phyloP scores from a whole-genome alignment of 2,888 invertebrate genomes.

The Amphipoea oculea region DNA sequence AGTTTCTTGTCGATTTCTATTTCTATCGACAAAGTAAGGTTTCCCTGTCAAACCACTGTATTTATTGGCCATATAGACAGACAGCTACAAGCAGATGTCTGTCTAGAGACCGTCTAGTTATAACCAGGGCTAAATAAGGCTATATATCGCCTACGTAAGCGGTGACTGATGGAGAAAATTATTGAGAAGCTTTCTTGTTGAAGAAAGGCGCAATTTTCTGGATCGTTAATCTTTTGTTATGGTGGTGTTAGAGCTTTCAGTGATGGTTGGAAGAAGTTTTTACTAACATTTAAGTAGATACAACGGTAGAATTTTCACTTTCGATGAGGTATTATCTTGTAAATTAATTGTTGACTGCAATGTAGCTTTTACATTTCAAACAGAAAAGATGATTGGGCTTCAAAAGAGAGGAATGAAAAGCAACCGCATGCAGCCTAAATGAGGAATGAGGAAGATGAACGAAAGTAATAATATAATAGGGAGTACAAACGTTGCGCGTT shows the following conservation, averaged over 20 bases:
- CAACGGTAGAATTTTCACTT: neutral
- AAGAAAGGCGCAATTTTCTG: conserved; percentile 32
- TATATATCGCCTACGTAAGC: neutral
- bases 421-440: neutral
- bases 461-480: neutral
- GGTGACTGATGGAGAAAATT: conserved; percentile 29
- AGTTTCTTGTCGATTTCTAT: conserved; percentile 49
- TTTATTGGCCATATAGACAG: conserved; percentile 52
- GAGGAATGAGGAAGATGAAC: neutral
- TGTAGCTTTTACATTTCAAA: neutral
- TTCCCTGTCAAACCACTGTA: conserved; percentile 58
- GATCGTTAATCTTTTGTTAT: conserved; percentile 27
- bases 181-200: conserved; percentile 24
- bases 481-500: neutral
- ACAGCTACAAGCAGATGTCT: conserved; percentile 37
- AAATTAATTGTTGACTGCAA: neutral
- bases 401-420: neutral
- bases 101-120: conserved; percentile 15
- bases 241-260: neutral
- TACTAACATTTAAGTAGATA: neutral
- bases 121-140: conserved; percentile 36
- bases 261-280: neutral
- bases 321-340: neutral
- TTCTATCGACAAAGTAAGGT: conserved; percentile 46
- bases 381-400: neutral